These are phyloP conservation scores for Leucopsar rothschildi DNA, from an alignment of 2,113 vertebrate genomes.

Conservation along the genomic window DNA sequence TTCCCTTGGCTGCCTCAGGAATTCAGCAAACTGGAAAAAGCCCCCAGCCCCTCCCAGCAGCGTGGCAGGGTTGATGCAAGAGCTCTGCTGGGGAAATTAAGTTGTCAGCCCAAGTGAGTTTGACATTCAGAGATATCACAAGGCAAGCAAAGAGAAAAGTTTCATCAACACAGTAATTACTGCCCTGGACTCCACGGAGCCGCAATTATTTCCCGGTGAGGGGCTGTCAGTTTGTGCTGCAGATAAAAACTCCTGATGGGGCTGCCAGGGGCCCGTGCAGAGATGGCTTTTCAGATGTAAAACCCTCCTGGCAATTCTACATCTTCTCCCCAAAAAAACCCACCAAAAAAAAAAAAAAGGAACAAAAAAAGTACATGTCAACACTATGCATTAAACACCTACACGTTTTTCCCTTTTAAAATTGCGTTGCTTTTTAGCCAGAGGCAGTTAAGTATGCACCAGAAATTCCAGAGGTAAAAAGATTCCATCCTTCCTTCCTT, in stretches of 20 bases:
- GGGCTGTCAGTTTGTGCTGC: background rate
- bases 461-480: background rate
- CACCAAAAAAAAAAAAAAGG: background rate
- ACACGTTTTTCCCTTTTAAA: background rate
- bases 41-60: background rate
- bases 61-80: background rate
- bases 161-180: slow-evolving; percentile 51
- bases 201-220: slow-evolving; percentile 6
- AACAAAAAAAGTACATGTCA: background rate
- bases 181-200: background rate
- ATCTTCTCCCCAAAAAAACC: background rate
- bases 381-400: background rate
- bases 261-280: background rate
- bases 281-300: slow-evolving; percentile 18
- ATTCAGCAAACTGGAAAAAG: background rate
- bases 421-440: background rate
- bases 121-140: background rate
- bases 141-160: slow-evolving; percentile 4
- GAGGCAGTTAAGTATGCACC: background rate
- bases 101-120: slow-evolving; percentile 6
- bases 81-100: slow-evolving; percentile 8
- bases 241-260: background rate
- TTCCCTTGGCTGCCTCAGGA: background rate
- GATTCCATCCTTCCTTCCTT: background rate
- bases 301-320: background rate